Conservation (phyloP, 2,797 vertebrate genomes). For the Loriculus beryllinus region DNA sequence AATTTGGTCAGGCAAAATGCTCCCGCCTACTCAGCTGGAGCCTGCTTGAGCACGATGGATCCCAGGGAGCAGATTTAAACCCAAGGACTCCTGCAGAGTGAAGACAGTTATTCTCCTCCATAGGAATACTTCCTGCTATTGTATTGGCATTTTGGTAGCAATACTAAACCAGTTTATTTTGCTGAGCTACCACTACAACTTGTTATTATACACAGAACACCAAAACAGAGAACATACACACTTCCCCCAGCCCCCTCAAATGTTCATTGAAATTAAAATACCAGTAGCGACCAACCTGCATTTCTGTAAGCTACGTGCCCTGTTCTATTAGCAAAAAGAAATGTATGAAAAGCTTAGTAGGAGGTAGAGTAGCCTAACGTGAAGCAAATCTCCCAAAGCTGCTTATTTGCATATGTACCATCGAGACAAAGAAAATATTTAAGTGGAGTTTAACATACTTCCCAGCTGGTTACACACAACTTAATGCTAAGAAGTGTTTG, state of each 20-base stretch:
- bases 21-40: neutral
- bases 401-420: neutral
- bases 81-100: neutral
- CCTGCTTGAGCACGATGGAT: fast-evolving
- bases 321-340: neutral
- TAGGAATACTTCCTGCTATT: fast-evolving
- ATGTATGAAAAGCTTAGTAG: neutral
- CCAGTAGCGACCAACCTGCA: neutral
- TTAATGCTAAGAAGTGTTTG: neutral
- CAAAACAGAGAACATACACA: neutral
- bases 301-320: neutral
- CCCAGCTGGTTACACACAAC: neutral
- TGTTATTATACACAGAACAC: neutral
- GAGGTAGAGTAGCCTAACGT: neutral
- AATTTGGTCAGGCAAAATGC: neutral
- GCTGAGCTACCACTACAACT: neutral
- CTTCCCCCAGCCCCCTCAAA: neutral
- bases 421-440: neutral
- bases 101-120: neutral
- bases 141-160: neutral
- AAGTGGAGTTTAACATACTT: neutral
- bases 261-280: neutral
- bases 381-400: neutral
- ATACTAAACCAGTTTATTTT: neutral
- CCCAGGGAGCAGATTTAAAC: neutral